Percentiles rank a stretch among this genome's conserved stretches.
Evolutionary conservation across 2,113 vertebrate species (phyloP).

Genomic region (Coryphaenoides rupestris): DNA sequence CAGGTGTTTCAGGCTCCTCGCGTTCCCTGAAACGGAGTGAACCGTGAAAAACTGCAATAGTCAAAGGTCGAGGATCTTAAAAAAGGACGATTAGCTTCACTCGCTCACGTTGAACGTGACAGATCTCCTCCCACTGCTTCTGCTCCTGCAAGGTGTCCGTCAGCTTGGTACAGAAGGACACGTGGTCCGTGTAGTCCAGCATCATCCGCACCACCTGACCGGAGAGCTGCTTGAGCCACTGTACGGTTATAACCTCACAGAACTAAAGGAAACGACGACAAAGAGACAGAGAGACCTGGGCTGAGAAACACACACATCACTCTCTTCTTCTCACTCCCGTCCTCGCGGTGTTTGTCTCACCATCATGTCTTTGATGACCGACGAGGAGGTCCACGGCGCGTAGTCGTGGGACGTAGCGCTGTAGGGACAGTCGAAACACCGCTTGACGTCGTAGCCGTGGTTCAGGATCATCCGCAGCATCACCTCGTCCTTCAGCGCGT

Average conservation of each 20-base stretch:
- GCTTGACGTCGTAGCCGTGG: constrained; percentile 84
- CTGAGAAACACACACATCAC: constrained; percentile 5
- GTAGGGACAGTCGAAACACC: constrained; percentile 89
- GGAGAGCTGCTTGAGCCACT: constrained; percentile 86
- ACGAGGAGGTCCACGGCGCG: constrained; percentile 83
- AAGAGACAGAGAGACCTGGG: neutral
- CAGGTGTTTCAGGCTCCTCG: constrained; percentile 85
- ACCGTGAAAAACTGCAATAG: neutral
- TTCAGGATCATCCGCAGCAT: constrained; percentile 90
- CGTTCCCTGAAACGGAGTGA: constrained; percentile 73
- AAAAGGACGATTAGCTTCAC: too few species aligned
- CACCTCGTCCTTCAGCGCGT: constrained; percentile 74
- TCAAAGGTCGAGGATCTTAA: neutral
- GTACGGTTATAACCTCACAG: constrained; percentile 92
- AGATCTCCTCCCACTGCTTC: constrained; percentile 88
- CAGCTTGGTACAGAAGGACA: constrained; percentile 87
- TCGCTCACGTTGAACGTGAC: constrained; percentile 81
- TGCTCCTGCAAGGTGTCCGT: constrained; percentile 81
- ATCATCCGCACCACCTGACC: constrained; percentile 88
- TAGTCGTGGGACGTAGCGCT: constrained; percentile 74
- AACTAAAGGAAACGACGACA: constrained; percentile 72
- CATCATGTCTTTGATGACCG: constrained; percentile 92
- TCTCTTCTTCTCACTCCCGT: neutral
- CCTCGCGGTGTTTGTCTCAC: constrained; percentile 58
- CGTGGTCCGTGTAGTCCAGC: constrained; percentile 87